Evolutionary conservation across 2,113 vertebrate species (phyloP).

Genomic region (Nyctibius bracteatus): DNA sequence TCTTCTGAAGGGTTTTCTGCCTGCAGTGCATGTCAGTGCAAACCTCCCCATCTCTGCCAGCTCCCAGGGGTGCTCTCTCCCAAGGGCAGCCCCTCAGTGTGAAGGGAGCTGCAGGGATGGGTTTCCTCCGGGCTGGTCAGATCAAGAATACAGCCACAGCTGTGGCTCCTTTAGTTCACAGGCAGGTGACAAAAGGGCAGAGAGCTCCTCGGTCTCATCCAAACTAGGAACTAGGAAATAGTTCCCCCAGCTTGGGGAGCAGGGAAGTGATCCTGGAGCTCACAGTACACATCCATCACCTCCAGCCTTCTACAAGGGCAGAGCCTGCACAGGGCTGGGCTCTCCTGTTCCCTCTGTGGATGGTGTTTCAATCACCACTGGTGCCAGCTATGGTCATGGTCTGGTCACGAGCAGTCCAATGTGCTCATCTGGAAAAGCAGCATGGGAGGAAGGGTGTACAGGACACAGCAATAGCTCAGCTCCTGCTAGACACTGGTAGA

Average conservation of each 20-base stretch:
- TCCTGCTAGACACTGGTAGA: background rate
- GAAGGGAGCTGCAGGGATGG: background rate
- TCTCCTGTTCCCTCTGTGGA: background rate
- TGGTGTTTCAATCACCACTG: background rate
- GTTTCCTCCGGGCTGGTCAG: background rate
- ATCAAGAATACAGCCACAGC: background rate
- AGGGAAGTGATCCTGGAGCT: background rate
- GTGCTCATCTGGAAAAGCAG: background rate
- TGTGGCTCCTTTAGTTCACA: background rate
- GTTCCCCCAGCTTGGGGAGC: background rate
- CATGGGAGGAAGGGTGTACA: background rate
- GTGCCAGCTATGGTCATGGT: background rate
- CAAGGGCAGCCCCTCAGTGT: background rate
- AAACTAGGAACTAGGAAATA: background rate
- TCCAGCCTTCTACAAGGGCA: background rate
- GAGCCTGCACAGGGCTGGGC: background rate
- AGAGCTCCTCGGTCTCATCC: background rate
- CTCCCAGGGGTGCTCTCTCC: background rate
- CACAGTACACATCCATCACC: background rate
- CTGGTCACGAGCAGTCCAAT: background rate
- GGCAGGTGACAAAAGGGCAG: background rate
- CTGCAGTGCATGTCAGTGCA: background rate
- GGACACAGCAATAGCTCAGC: background rate
- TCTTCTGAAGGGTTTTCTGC: background rate
- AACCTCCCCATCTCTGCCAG: background rate